These are phyloP conservation scores for Coenobita brevimanus DNA, from an alignment of 1,140 invertebrate genomes.

Conservation along the genomic window DNA sequence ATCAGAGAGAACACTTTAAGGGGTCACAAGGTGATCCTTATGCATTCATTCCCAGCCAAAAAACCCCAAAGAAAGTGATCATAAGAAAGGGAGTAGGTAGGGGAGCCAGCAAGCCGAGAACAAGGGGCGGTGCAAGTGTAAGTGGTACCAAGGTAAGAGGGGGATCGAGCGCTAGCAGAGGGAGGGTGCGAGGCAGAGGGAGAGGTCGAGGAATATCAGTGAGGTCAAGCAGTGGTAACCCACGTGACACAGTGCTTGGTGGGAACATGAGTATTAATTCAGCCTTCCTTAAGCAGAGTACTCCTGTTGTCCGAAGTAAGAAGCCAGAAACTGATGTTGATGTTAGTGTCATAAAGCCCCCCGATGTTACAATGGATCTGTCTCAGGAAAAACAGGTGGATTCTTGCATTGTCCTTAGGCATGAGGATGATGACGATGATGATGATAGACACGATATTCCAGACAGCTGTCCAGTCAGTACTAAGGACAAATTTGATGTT, in stretches of 20 bases:
- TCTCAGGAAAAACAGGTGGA: neutral
- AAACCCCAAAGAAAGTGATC: neutral
- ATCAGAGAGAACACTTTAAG: neutral
- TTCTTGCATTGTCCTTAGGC: conserved; percentile 2
- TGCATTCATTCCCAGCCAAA: conserved; percentile 51
- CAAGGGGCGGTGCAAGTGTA: neutral
- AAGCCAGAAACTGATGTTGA: neutral
- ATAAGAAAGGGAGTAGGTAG: neutral
- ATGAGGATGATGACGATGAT: conserved; percentile 27
- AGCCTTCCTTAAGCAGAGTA: conserved; percentile 26
- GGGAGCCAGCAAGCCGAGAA: neutral
- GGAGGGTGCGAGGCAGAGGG: conserved; percentile 21
- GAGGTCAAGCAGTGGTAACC: neutral
- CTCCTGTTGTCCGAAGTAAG: neutral
- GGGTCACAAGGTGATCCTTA: conserved; percentile 31
- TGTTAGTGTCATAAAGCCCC: conserved; percentile 21
- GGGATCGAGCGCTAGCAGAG: neutral
- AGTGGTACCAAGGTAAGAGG: neutral
- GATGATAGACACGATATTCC: conserved; percentile 18
- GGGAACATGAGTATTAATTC: neutral
- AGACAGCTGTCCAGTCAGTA: conserved; percentile 50
- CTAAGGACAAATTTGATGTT: conserved; percentile 46
- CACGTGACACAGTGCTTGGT: neutral
- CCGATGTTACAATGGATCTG: neutral
- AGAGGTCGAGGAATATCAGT: neutral